These are phyloP conservation scores for Sceloporus tristichus DNA, from an alignment of 2,113 vertebrate species.

Conservation along the genomic window DNA sequence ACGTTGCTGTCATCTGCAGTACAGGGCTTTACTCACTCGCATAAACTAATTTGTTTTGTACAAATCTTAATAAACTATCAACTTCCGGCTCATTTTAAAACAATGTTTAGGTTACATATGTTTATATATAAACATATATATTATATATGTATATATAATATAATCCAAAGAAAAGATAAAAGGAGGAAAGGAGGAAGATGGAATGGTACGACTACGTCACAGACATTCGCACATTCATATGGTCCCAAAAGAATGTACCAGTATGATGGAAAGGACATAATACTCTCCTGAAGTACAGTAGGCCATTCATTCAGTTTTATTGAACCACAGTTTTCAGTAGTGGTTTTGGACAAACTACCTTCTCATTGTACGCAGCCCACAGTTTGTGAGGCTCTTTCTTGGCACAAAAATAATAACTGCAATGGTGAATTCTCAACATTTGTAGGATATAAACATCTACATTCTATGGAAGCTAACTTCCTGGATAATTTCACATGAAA, in stretches of 20 bases:
- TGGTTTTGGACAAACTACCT: background rate
- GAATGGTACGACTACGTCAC: background rate
- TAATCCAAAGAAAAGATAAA: background rate
- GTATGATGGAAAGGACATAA: background rate
- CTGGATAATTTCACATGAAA: background rate
- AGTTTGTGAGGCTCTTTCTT: background rate
- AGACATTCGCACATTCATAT: too few species aligned
- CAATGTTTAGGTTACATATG: background rate
- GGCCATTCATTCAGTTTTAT: background rate
- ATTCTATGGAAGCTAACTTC: background rate
- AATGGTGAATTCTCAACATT: background rate
- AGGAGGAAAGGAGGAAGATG: background rate
- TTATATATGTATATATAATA: background rate
- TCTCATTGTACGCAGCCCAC: background rate
- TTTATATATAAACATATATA: background rate
- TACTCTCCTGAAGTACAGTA: too few species aligned
- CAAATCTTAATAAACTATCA: background rate
- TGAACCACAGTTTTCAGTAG: background rate
- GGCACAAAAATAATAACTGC: background rate
- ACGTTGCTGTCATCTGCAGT: background rate
- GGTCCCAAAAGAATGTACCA: too few species aligned
- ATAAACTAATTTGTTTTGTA: background rate
- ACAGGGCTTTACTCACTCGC: background rate
- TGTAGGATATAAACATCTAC: background rate
- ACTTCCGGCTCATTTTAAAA: background rate